phyloP scores from a whole-genome alignment of 2,113 vertebrate genomes.

The Aptenodytes forsteri region DNA sequence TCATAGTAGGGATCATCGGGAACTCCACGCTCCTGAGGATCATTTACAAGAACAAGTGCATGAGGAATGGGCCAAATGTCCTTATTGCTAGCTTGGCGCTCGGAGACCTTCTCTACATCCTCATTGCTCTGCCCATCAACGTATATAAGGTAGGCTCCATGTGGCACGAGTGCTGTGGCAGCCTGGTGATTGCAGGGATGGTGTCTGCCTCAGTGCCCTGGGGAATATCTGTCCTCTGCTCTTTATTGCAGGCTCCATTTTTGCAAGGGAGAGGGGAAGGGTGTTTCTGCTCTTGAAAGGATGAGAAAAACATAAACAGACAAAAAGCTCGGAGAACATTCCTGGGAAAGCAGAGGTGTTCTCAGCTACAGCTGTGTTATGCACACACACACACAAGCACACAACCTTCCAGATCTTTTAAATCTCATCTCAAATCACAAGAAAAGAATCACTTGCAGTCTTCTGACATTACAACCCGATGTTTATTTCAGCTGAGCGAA shows the following conservation, averaged over 20 bases:
- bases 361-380: background rate
- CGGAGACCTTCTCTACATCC: conserved; percentile 89
- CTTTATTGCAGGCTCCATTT: background rate
- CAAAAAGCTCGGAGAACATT: background rate
- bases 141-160: conserved; percentile 81
- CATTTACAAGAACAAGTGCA: conserved; percentile 94
- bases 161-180: accelerated
- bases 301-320: background rate
- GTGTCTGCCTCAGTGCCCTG: accelerated
- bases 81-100: conserved; percentile 89
- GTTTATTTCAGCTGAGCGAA: background rate
- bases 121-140: conserved; percentile 88
- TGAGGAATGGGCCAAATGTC: conserved; percentile 91
- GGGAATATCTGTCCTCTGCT: background rate
- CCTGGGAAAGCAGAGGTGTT: background rate
- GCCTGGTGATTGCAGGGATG: accelerated
- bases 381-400: background rate
- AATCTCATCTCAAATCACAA: background rate
- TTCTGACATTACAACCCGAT: background rate
- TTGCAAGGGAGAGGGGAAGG: background rate
- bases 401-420: background rate
- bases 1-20: conserved; percentile 87
- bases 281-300: background rate
- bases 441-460: background rate
- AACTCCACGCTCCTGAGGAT: conserved; percentile 89